These are phyloP conservation scores for Anaspis maculata DNA, from an alignment of 2,888 invertebrate species.

Conservation along the genomic window DNA sequence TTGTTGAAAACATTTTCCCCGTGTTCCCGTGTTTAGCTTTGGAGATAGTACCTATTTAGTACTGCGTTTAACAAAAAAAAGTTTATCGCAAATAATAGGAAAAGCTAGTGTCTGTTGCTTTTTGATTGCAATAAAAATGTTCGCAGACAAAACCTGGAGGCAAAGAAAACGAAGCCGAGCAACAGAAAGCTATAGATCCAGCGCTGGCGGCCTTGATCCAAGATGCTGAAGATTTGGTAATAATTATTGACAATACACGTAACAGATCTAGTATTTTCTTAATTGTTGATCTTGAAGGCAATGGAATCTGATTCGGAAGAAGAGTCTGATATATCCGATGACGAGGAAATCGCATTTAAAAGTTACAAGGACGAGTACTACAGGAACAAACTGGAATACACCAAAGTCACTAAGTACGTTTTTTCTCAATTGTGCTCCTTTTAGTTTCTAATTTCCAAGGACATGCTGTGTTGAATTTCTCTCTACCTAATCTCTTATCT, in stretches of 20 bases:
- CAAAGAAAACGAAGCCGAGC: slow-evolving; percentile 19
- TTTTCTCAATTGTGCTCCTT: too few relatives aligned
- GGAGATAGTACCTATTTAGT: too few relatives aligned
- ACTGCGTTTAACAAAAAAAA: too few relatives aligned
- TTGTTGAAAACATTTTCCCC: too few relatives aligned
- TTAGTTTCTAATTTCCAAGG: too few relatives aligned
- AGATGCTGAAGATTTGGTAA: slow-evolving; percentile 24
- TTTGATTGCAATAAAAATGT: background rate
- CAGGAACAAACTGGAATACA: slow-evolving; percentile 76
- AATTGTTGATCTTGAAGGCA: background rate
- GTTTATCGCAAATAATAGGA: too few relatives aligned
- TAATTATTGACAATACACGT: too few relatives aligned
- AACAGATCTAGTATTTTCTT: slow-evolving; percentile 10
- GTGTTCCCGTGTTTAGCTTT: too few relatives aligned
- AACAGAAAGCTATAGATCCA: slow-evolving; percentile 32
- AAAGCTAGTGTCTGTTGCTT: background rate
- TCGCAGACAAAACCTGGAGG: background rate
- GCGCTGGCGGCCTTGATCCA: slow-evolving; percentile 55
- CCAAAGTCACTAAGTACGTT: slow-evolving; percentile 67
- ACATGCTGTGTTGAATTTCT: background rate
- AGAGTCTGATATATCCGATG: slow-evolving; percentile 14
- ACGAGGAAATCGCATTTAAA: slow-evolving; percentile 46
- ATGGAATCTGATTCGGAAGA: background rate
- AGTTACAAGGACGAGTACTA: slow-evolving; percentile 93
- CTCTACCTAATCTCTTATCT: slow-evolving; percentile 16